These are phyloP conservation scores for Crypturellus undulatus DNA, from an alignment of 2,113 vertebrate species.

Conservation along the genomic window DNA sequence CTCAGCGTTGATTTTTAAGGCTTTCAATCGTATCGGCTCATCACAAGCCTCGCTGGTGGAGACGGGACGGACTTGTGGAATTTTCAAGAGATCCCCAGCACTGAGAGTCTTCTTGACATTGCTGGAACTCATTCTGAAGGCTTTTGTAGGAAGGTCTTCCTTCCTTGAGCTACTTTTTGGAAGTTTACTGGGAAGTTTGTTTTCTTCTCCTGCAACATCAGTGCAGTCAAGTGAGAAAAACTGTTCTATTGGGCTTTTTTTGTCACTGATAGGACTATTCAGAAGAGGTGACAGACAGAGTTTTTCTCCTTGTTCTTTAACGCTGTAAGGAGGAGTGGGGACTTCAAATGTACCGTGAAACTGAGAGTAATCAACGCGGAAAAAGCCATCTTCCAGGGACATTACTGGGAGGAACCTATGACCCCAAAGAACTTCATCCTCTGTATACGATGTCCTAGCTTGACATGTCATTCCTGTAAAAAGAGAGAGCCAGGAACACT, in stretches of 20 bases:
- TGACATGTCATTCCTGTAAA: constrained; percentile 89
- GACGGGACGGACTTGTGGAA: constrained; percentile 78
- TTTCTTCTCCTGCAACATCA: constrained; percentile 75
- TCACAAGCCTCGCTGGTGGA: constrained; percentile 72
- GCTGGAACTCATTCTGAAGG: constrained; percentile 64
- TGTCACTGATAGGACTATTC: constrained; percentile 66
- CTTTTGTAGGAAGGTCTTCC: constrained; percentile 76
- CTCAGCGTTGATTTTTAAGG: constrained; percentile 72
- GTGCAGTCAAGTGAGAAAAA: constrained; percentile 79
- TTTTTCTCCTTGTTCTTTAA: constrained; percentile 89
- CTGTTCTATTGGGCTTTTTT: constrained; percentile 74
- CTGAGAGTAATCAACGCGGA: constrained; percentile 90
- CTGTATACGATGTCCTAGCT: constrained; percentile 90
- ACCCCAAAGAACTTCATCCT: constrained; percentile 91
- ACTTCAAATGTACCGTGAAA: constrained; percentile 91
- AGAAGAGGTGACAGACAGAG: constrained; percentile 74
- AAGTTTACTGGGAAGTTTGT: constrained; percentile 82
- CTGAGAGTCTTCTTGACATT: constrained; percentile 80
- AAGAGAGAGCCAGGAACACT: not conserved
- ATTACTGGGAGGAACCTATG: constrained; percentile 91
- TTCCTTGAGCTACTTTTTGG: constrained; percentile 82
- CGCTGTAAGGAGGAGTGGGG: constrained; percentile 85
- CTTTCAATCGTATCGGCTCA: constrained; percentile 76
- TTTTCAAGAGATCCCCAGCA: constrained; percentile 82
- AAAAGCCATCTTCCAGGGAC: constrained; percentile 92